These are phyloP conservation scores for Ichneumoninae sp. DNA, from an alignment of 2,888 invertebrate genomes.

Conservation along the genomic window DNA sequence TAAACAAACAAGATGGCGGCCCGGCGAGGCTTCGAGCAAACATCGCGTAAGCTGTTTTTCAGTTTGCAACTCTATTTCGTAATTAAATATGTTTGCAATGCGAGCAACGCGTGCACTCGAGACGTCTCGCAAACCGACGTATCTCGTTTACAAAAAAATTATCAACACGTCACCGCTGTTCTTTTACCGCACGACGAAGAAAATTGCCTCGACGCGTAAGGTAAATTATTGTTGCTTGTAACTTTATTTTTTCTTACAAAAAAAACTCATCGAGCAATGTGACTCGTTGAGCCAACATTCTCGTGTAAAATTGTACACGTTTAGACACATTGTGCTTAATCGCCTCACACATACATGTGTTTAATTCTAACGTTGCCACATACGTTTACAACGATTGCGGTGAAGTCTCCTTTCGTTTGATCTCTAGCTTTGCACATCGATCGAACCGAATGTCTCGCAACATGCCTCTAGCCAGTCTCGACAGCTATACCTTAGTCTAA, in stretches of 20 bases:
- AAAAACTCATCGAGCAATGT: not conserved
- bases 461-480: not conserved
- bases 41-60: not conserved
- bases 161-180: not conserved
- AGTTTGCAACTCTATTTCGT: conserved; percentile 27
- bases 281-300: not conserved
- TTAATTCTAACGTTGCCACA: conserved; percentile 5
- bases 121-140: conserved; percentile 18
- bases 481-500: not conserved
- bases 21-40: not conserved
- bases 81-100: conserved; percentile 57
- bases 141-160: conserved; percentile 40
- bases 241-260: not conserved
- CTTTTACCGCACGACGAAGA: not conserved
- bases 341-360: too few relatives aligned
- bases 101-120: not conserved
- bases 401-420: conserved; percentile 30
- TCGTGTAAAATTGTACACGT: not conserved
- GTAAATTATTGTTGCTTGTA: not conserved
- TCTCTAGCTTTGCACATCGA: not conserved
- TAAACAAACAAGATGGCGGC: conserved; percentile 55
- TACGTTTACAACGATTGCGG: conserved; percentile 11
- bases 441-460: not conserved
- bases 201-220: not conserved
- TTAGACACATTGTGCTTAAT: too few relatives aligned